Percentiles rank a stretch among this genome's conserved stretches.
phyloP scores from a whole-genome alignment of 1,140 invertebrate genomes.

The Leptinotarsa texana region DNA sequence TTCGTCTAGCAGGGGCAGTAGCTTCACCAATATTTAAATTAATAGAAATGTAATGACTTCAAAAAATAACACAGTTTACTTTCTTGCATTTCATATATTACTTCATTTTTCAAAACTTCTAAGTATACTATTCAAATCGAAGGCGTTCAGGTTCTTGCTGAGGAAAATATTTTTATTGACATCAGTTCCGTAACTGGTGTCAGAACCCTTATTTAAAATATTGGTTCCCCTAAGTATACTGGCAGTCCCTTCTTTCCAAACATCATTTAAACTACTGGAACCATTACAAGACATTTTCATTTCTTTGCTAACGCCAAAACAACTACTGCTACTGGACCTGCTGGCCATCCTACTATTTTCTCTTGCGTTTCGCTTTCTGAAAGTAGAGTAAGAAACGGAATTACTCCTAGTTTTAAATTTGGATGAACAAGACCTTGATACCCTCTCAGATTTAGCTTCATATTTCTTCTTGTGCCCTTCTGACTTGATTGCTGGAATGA shows the following conservation, averaged over 20 bases:
- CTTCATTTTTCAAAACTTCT: conserved; percentile 35
- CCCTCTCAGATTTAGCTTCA: conserved; percentile 40
- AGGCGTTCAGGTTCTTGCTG: conserved; percentile 32
- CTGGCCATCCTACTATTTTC: conserved; percentile 31
- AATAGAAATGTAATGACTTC: too few relatives aligned
- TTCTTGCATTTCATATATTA: background rate
- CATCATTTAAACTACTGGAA: background rate
- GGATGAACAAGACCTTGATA: conserved; percentile 33
- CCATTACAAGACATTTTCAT: conserved; percentile 3
- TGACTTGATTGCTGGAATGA: conserved; percentile 32
- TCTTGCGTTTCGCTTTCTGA: conserved; percentile 41
- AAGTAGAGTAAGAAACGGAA: conserved; percentile 25
- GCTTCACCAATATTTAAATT: too few relatives aligned
- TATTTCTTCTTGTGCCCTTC: conserved; percentile 24
- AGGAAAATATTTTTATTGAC: conserved; percentile 35
- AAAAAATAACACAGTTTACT: too few relatives aligned
- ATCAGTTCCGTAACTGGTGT: conserved; percentile 11
- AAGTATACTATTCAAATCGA: conserved; percentile 54
- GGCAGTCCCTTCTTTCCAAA: conserved; percentile 41
- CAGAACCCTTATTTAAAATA: conserved; percentile 28
- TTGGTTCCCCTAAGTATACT: conserved; percentile 44
- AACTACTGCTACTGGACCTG: conserved; percentile 13
- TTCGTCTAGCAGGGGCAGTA: too few relatives aligned
- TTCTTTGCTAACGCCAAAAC: conserved; percentile 7
- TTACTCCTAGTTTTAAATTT: conserved; percentile 32